Conservation (phyloP, 2,113 vertebrate genomes). For the Sorex araneus region DNA sequence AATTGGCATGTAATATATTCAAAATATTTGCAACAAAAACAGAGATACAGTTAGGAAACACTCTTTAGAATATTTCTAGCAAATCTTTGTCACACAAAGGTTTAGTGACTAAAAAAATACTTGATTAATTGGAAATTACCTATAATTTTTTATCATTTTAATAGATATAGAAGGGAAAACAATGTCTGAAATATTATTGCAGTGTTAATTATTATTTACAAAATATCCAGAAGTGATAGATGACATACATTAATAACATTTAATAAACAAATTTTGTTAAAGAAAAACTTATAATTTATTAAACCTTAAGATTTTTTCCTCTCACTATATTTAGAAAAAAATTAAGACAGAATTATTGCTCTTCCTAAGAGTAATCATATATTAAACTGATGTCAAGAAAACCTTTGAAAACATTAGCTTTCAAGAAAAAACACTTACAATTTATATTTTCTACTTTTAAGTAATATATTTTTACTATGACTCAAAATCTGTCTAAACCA, state of each 20-base stretch:
- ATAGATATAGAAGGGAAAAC: constrained; percentile 69
- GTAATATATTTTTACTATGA: constrained; percentile 80
- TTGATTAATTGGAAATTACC: constrained; percentile 60
- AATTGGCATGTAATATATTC: background rate
- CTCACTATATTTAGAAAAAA: constrained; percentile 75
- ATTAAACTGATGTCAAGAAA: constrained; percentile 85
- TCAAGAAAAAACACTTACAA: constrained; percentile 75
- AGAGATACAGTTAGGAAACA: background rate
- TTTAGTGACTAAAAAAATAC: constrained; percentile 35
- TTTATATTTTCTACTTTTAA: constrained; percentile 81
- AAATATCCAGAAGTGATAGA: constrained; percentile 15
- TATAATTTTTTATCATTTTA: constrained; percentile 69
- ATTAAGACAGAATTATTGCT: constrained; percentile 77
- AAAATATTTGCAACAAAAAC: constrained; percentile 10
- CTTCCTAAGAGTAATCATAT: constrained; percentile 82
- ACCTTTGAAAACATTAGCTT: constrained; percentile 83
- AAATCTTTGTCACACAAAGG: background rate
- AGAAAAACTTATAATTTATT: constrained; percentile 57
- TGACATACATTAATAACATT: constrained; percentile 65
- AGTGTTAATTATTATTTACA: constrained; percentile 19
- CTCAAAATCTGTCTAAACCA: constrained; percentile 82
- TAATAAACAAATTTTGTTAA: constrained; percentile 71
- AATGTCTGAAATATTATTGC: constrained; percentile 67
- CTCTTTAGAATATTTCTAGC: background rate
- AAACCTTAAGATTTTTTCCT: background rate